Base-by-base conservation (phyloP, 2,113 vertebrate genomes). In the Ammodytes dubius region DNA sequence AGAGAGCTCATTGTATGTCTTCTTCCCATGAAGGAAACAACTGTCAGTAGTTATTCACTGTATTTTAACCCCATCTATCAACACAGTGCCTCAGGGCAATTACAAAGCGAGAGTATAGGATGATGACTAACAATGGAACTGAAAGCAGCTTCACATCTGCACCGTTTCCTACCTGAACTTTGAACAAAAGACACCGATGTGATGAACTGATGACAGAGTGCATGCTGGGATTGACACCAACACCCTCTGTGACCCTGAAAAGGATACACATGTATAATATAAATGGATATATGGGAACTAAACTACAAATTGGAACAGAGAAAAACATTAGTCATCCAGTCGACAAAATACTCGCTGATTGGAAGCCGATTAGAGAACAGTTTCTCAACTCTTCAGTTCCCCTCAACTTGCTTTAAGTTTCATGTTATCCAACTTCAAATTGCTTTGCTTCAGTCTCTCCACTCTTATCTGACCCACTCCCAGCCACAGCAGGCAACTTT, bases 21-120 rank as follows among this genome's bases (percentile, higher is more conserved):
- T 76, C 84, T 88, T 91, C 88, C 85, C 71, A 72, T 67, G 70
- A 70, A 92, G 92, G 91, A 94, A 93, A 90, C 70, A 70, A 89
- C 89, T 93, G 93, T 93, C 90, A 90, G 81, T 77, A 8, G 63
- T 89, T 87, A 91, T 91, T 91, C 88, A 90, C 89, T 86, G 88
- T 89, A 89, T 83, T 74, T 78, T 81, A 43, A 88, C 87, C 85
- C 87, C 88, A 84, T 94, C 93, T 85, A 3, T 94, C 91, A 83
- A 80, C 93, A 54, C 77, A 1, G 6, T 46, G 85, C 89, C 81
- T 53, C 74, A 1, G 86, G 86, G 86, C 83, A 60, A 77, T 75
- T 89, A 91, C 86, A 89, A 79, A 91, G 27, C 14, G 76, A 79
- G 82, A 15, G 43, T 57, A 57, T 27, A 27, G 27, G 27, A 27